A percentile compares a stretch with the other conserved stretches of the same genome.
phyloP scores from a whole-genome alignment of 1,140 invertebrate genomes.

The Augochlora pura region DNA sequence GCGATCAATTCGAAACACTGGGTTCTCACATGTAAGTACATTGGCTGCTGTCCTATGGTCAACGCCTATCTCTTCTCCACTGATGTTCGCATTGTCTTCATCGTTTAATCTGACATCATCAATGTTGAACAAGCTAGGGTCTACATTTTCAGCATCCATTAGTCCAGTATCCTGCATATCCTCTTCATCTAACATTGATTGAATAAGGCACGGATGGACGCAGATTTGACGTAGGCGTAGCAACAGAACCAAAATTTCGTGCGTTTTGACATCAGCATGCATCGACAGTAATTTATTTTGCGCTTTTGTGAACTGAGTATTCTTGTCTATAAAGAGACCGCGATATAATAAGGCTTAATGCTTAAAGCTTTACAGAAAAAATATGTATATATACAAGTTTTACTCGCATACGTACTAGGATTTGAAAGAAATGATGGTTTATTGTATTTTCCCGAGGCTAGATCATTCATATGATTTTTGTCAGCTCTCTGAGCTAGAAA shows the following conservation, averaged over 20 bases:
- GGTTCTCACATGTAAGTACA: slow-evolving; percentile 84
- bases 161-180: slow-evolving; percentile 67
- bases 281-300: slow-evolving; percentile 70
- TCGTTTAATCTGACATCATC: slow-evolving; percentile 65
- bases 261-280: slow-evolving; percentile 83
- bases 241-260: slow-evolving; percentile 90
- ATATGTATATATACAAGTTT: neutral
- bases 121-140: slow-evolving; percentile 83
- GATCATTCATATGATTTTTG: slow-evolving; percentile 79
- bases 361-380: too few relatives aligned
- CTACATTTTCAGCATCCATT: slow-evolving; percentile 64
- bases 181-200: slow-evolving; percentile 82
- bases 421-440: slow-evolving; percentile 44
- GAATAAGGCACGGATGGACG: slow-evolving; percentile 91
- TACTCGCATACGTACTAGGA: slow-evolving; percentile 40
- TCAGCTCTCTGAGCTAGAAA: slow-evolving; percentile 88
- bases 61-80: slow-evolving; percentile 70
- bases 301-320: slow-evolving; percentile 74
- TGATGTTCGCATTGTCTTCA: slow-evolving; percentile 62
- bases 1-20: slow-evolving; percentile 83
- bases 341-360: neutral
- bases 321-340: slow-evolving; percentile 50
- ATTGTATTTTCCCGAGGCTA: slow-evolving; percentile 64
- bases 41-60: slow-evolving; percentile 72
- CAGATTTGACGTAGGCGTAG: slow-evolving; percentile 93